Conservation (phyloP, 2,888 invertebrate genomes). For the Xestia c-nigrum region DNA sequence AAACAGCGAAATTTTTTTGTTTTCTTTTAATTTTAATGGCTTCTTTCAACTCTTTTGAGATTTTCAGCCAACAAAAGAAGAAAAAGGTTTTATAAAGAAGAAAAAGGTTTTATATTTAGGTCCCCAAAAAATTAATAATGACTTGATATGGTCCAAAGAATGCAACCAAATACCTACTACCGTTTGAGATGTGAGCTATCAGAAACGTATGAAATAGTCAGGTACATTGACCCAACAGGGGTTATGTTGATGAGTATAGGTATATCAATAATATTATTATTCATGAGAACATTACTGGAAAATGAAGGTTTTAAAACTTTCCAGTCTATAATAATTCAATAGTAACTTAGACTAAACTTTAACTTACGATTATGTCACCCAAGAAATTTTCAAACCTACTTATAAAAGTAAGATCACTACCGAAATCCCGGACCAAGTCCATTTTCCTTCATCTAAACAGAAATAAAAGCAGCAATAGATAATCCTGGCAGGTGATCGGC, state of each 20-base stretch:
- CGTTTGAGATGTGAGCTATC: neutral
- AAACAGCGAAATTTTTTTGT: no score
- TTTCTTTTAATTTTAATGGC: neutral
- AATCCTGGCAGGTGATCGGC: slow-evolving; percentile 43
- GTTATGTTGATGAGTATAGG: no score
- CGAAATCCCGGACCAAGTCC: neutral
- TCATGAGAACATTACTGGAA: neutral
- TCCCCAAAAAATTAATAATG: neutral
- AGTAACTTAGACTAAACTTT: no score
- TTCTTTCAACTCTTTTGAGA: no score
- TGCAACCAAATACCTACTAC: neutral
- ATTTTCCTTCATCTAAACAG: slow-evolving; percentile 23
- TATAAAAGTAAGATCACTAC: neutral
- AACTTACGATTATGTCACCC: neutral
- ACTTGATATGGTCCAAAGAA: no score
- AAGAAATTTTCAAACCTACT: neutral
- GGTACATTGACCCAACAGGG: no score
- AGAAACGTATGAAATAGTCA: no score
- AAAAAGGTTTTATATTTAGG: neutral
- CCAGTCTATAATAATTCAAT: no score
- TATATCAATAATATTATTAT: neutral
- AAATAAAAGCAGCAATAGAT: slow-evolving; percentile 51
- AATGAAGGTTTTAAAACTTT: neutral
- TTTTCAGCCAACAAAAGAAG: neutral
- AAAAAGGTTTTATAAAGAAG: neutral